Conservation (phyloP, 2,888 invertebrate species). For the Deladenus siricidicola region DNA sequence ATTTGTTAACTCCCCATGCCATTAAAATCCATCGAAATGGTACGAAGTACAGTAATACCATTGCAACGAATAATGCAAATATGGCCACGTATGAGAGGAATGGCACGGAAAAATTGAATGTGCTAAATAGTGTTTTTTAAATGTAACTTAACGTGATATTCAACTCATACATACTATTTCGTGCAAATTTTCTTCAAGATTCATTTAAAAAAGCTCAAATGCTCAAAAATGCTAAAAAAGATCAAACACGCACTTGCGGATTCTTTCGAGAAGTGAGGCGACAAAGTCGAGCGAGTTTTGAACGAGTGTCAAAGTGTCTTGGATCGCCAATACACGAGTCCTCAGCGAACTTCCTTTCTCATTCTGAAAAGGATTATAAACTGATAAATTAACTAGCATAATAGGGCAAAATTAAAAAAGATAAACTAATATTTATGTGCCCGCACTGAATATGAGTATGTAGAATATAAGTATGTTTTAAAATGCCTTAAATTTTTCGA, state of each 20-base stretch:
- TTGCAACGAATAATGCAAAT: constrained; percentile 66
- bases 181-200: too few relatives aligned
- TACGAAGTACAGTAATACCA: constrained; percentile 74
- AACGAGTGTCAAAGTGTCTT: constrained; percentile 91
- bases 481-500: too few relatives aligned
- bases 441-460: too few relatives aligned
- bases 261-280: constrained; percentile 83
- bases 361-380: constrained; percentile 10
- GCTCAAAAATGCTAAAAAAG: neutral
- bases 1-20: constrained; percentile 91
- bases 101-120: constrained; percentile 91
- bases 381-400: too few relatives aligned
- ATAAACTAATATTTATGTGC: too few relatives aligned
- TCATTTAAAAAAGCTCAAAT: neutral
- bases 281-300: constrained; percentile 89
- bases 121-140: constrained; percentile 61
- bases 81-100: constrained; percentile 88
- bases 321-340: constrained; percentile 84
- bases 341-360: constrained; percentile 66
- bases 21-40: constrained; percentile 80
- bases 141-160: neutral
- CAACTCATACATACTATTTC: neutral
- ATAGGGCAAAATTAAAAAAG: too few relatives aligned
- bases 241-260: constrained; percentile 70
- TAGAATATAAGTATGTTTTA: too few relatives aligned